Conservation (phyloP, 2,797 vertebrate genomes). For the Lithobates sylvaticus region DNA sequence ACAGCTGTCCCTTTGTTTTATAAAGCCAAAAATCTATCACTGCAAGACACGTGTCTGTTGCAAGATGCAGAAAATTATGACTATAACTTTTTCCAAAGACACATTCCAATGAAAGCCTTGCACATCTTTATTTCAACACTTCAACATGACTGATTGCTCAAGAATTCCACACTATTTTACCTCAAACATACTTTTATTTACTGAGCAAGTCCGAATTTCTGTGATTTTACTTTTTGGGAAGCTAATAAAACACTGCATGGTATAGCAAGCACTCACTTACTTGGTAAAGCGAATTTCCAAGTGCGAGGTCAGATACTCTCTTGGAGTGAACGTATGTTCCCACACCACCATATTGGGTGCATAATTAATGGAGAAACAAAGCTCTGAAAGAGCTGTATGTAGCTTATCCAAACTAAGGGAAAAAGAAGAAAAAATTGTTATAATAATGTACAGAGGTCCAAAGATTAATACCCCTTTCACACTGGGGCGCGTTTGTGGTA, state of each 20-base stretch:
- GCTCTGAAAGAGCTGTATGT: constrained; percentile 97
- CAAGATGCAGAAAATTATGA: background rate
- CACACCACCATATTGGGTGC: constrained; percentile 97
- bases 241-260: background rate
- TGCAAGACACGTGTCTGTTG: background rate
- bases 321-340: constrained; percentile 98
- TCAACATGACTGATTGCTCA: background rate
- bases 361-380: constrained; percentile 99
- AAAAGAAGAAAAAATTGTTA: constrained; percentile 38
- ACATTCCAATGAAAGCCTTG: constrained; percentile 5
- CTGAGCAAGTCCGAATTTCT: background rate
- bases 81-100: background rate
- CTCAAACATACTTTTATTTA: constrained; percentile 19
- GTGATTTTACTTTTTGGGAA: constrained; percentile 14
- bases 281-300: constrained; percentile 99
- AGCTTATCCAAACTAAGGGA: constrained; percentile 91
- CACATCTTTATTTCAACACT: constrained; percentile 11
- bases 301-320: constrained; percentile 97
- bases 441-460: too few species aligned
- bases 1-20: background rate
- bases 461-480: too few species aligned
- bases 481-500: too few species aligned
- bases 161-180: constrained; percentile 2
- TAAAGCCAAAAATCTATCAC: background rate
- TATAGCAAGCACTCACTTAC: constrained; percentile 77